Conservation (phyloP, 2,888 invertebrate species). For the Quadroppia sp. region DNA sequence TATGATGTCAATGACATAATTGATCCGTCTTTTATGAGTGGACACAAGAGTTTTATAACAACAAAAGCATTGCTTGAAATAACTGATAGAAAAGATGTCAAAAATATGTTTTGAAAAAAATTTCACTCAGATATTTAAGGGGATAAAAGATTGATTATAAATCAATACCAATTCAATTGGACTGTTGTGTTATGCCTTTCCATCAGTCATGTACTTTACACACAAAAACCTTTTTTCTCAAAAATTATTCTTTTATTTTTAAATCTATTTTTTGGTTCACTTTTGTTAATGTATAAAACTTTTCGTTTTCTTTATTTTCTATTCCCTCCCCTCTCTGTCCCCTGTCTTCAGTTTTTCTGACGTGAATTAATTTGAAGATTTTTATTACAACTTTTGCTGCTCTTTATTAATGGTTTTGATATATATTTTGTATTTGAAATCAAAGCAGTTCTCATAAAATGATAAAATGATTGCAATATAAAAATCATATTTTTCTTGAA, state of each 20-base stretch:
- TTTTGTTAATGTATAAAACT: too few species aligned
- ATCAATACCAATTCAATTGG: constrained; percentile 22
- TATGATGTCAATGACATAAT: too few species aligned
- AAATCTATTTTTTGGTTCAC: too few species aligned
- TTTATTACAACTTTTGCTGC: not conserved
- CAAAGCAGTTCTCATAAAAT: not conserved
- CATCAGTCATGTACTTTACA: not conserved
- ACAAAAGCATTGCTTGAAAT: too few species aligned
- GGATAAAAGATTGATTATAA: constrained; percentile 20
- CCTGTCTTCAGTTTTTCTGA: too few species aligned
- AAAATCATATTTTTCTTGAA: not conserved
- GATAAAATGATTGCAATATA: constrained; percentile 1
- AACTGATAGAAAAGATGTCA: too few species aligned
- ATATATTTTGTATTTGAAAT: not conserved
- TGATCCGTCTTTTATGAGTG: too few species aligned
- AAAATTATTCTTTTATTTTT: too few species aligned
- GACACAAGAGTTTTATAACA: too few species aligned
- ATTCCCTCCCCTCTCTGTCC: too few species aligned
- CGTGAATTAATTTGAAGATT: too few species aligned
- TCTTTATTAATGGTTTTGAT: not conserved
- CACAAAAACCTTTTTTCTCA: not conserved
- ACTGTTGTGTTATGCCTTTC: not conserved
- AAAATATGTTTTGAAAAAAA: not conserved
- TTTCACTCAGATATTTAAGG: not conserved
- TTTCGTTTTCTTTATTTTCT: too few species aligned